Base-by-base conservation (phyloP, 2,888 invertebrate species). In the Sabatieria punctata region DNA sequence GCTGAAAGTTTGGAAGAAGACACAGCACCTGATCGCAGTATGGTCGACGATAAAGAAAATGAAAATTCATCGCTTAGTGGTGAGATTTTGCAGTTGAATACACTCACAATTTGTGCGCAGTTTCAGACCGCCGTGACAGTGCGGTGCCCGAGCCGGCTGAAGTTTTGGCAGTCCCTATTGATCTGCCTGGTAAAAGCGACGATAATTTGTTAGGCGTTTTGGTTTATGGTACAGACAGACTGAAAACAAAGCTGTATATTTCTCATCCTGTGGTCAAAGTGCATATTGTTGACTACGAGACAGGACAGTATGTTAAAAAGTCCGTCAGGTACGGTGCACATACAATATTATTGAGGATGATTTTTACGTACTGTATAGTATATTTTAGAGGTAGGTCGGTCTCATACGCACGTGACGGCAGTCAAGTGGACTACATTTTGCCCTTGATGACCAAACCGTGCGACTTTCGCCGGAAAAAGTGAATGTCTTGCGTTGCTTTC, bases 181-280 rank as follows among this genome's bases (percentile, higher is more conserved):
- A n/a, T n/a, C n/a, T n/a, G n/a, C n/a, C n/a, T n/a, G n/a, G n/a
- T n/a, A n/a, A n/a, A n/a, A n/a, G n/a, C n/a, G n/a, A n/a, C n/a
- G n/a, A 15, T 15, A 30, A 30, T 8, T 11, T 15, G 8, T 30
- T 42, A n/a, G 40, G 37, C 15, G 40, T 49, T 19, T 27, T 46
- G 26, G 19, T 44, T 4, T 39, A 48, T 27, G 6, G 24, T 15
- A 45, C 46, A 2, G 48, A 46, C 25, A 39, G 48, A 22, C 39
- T 49, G 11, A 46, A 49, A 22, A 46, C 45, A 36, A 49, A 48
- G 22, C 2, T 44, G 3, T 48, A 48, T 35, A 43, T 48, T 3
- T 27, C 40, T 4, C 43, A 48, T n/a, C 48, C 48, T 15, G 23
- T 11, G n/a, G 33, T 48, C n/a, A 38, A 37, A 21, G 24, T 48